Conservation (phyloP, 2,113 vertebrate species). For the Osmerus eperlanus region DNA sequence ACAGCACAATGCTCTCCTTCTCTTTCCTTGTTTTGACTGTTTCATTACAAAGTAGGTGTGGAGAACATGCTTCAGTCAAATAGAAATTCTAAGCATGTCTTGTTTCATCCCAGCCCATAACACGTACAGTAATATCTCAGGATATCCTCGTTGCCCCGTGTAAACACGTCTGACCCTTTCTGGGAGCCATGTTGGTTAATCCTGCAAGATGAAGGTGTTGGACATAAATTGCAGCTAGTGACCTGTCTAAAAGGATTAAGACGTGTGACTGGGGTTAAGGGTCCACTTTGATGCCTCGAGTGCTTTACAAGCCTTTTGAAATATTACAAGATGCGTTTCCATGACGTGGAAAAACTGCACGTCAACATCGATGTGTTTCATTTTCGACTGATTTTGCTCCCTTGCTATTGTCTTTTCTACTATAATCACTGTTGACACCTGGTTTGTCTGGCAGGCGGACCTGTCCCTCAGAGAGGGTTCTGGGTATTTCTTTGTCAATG, state of each 20-base stretch:
- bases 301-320: neutral
- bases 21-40: neutral
- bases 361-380: neutral
- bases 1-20: neutral
- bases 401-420: neutral
- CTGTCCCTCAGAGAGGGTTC: constrained; percentile 85
- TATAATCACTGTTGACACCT: neutral
- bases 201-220: neutral
- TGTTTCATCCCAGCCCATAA: too few species aligned
- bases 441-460: constrained; percentile 71
- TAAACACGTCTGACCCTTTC: constrained; percentile 27
- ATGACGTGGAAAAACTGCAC: neutral
- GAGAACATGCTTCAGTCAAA: too few species aligned
- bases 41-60: too few species aligned
- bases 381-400: neutral
- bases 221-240: constrained; percentile 32
- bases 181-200: constrained; percentile 18
- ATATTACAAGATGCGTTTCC: neutral
- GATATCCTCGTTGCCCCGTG: neutral
- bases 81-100: too few species aligned
- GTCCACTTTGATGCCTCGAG: constrained; percentile 25
- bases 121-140: too few species aligned
- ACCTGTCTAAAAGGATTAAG: constrained; percentile 46
- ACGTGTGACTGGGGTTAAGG: constrained; percentile 19
- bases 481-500: constrained; percentile 90